Conservation (phyloP, 2,113 vertebrate species). For the Otus sunia region DNA sequence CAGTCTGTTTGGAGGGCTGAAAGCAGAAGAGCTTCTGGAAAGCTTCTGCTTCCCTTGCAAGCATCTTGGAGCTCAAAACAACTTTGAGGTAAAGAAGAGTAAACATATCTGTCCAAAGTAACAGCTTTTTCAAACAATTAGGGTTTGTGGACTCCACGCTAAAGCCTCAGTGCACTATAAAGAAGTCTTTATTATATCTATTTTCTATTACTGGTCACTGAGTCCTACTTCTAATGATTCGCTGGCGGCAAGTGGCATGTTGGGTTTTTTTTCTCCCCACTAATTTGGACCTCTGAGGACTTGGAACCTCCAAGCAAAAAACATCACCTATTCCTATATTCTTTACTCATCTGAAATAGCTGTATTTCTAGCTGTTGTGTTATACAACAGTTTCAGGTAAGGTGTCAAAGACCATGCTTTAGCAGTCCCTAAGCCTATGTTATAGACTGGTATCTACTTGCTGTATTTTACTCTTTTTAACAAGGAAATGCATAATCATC, state of each 20-base stretch:
- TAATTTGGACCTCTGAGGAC: background rate
- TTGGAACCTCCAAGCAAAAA: background rate
- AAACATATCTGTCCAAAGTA: background rate
- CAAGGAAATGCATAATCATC: background rate
- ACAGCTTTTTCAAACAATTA: background rate
- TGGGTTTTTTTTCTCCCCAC: fast-evolving
- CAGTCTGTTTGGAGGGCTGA: background rate
- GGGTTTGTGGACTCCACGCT: background rate
- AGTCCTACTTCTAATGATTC: background rate
- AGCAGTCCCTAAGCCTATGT: background rate
- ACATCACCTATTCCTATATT: background rate
- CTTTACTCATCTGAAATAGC: background rate
- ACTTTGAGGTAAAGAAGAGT: background rate
- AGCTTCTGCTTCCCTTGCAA: background rate
- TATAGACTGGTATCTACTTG: background rate
- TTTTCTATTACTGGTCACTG: background rate
- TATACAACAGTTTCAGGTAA: background rate
- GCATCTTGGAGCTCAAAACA: background rate
- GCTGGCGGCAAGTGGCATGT: background rate
- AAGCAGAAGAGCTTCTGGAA: background rate
- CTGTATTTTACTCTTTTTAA: background rate
- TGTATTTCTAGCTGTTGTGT: background rate
- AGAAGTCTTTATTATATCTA: background rate
- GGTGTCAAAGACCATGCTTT: background rate
- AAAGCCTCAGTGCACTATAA: background rate